Conservation (phyloP, 1,140 invertebrate species). For the Leptinotarsa undecemlineata region DNA sequence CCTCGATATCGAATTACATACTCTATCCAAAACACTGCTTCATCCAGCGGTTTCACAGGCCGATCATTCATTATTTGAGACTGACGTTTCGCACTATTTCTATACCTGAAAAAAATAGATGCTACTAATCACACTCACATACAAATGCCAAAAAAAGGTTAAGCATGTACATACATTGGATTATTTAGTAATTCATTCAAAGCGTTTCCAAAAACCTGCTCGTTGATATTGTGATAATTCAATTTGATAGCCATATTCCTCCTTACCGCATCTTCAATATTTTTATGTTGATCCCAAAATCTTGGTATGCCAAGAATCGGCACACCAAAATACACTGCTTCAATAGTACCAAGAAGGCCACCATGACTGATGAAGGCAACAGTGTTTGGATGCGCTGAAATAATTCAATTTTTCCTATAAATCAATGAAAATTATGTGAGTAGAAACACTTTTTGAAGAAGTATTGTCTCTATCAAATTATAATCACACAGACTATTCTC, state of each 20-base stretch:
- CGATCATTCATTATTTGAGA: slow-evolving; percentile 61
- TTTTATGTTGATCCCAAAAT: slow-evolving; percentile 62
- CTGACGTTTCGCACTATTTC: slow-evolving; percentile 54
- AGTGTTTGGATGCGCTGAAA: slow-evolving; percentile 58
- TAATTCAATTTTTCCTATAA: no score
- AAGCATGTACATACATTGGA: slow-evolving; percentile 13
- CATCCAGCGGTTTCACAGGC: slow-evolving; percentile 61
- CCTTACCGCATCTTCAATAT: slow-evolving; percentile 57
- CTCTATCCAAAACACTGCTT: slow-evolving; percentile 72
- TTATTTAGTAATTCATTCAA: slow-evolving; percentile 29
- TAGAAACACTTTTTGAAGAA: no score
- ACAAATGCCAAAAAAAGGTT: no score
- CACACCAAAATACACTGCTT: slow-evolving; percentile 60
- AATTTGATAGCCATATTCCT: slow-evolving; percentile 56
- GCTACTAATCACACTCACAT: no score
- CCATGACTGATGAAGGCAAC: slow-evolving; percentile 50
- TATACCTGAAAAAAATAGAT: slow-evolving; percentile 38
- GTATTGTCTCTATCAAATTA: no score
- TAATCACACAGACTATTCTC: no score
- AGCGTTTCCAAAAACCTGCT: slow-evolving; percentile 27
- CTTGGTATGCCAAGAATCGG: slow-evolving; percentile 62
- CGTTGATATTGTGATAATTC: slow-evolving; percentile 43
- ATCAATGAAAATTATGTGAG: no score
- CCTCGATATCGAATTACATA: slow-evolving; percentile 70
- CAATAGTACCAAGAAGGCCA: slow-evolving; percentile 60